Evolutionary conservation across 2,113 vertebrate genomes (phyloP).

Genomic region (Triplophysa siluroides): DNA sequence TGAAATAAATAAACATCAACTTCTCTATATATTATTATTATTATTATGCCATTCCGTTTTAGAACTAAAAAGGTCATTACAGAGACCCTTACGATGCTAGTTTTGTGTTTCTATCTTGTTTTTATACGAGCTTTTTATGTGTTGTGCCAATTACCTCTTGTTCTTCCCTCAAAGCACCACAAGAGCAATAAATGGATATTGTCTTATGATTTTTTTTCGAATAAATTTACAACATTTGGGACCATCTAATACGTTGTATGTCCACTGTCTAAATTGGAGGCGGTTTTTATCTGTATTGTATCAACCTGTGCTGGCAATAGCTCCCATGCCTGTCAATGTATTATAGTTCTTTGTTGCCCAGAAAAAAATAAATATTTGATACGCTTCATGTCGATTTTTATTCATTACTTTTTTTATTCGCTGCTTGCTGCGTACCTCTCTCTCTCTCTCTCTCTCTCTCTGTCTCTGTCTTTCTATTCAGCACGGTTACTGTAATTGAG

Average conservation of each 20-base stretch:
- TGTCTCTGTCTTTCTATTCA: conserved; percentile 77
- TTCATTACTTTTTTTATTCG: conserved; percentile 88
- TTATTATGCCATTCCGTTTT: conserved; percentile 86
- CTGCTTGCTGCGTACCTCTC: conserved; percentile 83
- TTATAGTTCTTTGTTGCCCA: conserved; percentile 99
- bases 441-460: conserved; percentile 55
- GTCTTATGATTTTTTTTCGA: conserved; percentile 82
- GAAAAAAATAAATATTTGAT: conserved; percentile 99
- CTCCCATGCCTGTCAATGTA: conserved; percentile 99
- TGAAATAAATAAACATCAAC: conserved; percentile 84
- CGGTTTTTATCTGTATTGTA: conserved; percentile 97
- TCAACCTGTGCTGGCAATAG: conserved; percentile 96
- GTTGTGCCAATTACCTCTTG: conserved; percentile 87
- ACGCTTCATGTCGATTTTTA: conserved; percentile 99
- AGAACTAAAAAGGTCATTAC: conserved; percentile 78
- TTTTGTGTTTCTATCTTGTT: conserved; percentile 81
- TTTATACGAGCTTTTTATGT: conserved; percentile 84
- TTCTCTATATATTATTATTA: conserved; percentile 89
- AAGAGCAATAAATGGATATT: conserved; percentile 97
- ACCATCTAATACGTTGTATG: conserved; percentile 92
- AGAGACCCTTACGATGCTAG: conserved; percentile 81
- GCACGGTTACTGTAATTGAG: conserved; percentile 98
- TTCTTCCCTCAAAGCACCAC: conserved; percentile 86
- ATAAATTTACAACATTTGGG: conserved; percentile 83
- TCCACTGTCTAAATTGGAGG: conserved; percentile 94